phyloP scores from a whole-genome alignment of 2,888 invertebrate genomes.

The Plagodis pulveraria region DNA sequence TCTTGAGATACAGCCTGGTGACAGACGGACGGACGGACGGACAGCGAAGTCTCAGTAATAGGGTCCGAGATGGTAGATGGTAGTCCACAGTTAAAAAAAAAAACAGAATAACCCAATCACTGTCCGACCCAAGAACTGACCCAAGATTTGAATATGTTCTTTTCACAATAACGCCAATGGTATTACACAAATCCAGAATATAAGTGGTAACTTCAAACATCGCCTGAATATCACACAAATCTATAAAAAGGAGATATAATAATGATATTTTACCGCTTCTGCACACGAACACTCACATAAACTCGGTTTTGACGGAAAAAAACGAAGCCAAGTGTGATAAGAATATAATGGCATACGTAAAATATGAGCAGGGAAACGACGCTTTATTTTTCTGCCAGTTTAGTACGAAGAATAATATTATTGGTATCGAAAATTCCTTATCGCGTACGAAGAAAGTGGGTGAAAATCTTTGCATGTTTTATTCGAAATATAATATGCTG shows the following conservation, averaged over 20 bases:
- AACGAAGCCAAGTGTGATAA: constrained; percentile 26
- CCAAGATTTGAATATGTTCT: too few relatives aligned
- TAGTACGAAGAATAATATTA: constrained; percentile 26
- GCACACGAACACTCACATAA: constrained; percentile 14
- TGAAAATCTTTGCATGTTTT: background rate
- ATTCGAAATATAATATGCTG: background rate
- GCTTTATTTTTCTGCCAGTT: constrained; percentile 22
- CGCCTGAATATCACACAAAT: constrained; percentile 1
- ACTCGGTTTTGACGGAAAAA: constrained; percentile 13
- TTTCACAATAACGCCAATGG: too few relatives aligned
- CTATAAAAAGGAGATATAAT: constrained; percentile 11
- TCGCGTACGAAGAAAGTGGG: constrained; percentile 4
- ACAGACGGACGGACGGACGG: too few relatives aligned
- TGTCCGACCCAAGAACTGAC: too few relatives aligned
- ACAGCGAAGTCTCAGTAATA: too few relatives aligned
- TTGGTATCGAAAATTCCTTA: constrained; percentile 16
- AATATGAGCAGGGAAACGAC: constrained; percentile 25
- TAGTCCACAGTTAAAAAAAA: too few relatives aligned
- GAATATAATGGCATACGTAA: constrained; percentile 24
- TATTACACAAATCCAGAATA: background rate
- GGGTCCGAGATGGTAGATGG: too few relatives aligned
- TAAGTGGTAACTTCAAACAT: background rate
- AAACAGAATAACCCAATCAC: too few relatives aligned
- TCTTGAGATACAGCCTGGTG: too few relatives aligned
- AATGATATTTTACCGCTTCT: constrained; percentile 8